These are phyloP conservation scores for Rallus crepitans DNA, from an alignment of 2,797 vertebrate genomes.

Conservation along the genomic window DNA sequence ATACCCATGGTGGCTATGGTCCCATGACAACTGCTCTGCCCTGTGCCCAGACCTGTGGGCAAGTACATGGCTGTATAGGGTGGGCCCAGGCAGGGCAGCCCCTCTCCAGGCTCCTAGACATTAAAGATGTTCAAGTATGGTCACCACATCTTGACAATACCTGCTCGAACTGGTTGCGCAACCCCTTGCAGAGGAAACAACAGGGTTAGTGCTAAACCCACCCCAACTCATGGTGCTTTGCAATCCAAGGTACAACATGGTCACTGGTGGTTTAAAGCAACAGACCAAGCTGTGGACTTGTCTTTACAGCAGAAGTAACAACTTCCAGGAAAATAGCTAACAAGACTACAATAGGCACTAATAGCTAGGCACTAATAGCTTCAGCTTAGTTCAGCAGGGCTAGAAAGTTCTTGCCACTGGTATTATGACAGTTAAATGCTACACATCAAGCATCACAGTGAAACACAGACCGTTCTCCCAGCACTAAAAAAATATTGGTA, in stretches of 20 bases:
- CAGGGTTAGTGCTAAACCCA: neutral
- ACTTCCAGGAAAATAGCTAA: neutral
- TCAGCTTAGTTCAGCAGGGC: neutral
- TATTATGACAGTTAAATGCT: neutral
- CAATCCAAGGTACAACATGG: neutral
- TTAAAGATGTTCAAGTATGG: too few relatives aligned
- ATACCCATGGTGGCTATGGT: neutral
- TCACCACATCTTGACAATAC: neutral
- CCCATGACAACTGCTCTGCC: neutral
- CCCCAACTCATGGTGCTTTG: accelerated
- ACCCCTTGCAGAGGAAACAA: neutral
- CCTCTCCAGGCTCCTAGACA: neutral
- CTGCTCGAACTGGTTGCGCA: neutral
- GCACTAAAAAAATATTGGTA: neutral
- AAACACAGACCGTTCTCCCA: neutral
- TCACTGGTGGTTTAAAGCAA: neutral
- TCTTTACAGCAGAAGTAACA: neutral
- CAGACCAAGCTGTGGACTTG: neutral
- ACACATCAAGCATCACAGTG: neutral
- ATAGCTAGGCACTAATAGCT: neutral
- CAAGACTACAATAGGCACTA: neutral
- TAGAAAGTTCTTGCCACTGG: neutral
- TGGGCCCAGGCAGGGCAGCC: neutral
- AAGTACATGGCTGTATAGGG: accelerated
- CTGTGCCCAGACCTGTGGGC: accelerated